phyloP scores from a whole-genome alignment of 2,888 invertebrate genomes.

The Hemithea aestivaria region DNA sequence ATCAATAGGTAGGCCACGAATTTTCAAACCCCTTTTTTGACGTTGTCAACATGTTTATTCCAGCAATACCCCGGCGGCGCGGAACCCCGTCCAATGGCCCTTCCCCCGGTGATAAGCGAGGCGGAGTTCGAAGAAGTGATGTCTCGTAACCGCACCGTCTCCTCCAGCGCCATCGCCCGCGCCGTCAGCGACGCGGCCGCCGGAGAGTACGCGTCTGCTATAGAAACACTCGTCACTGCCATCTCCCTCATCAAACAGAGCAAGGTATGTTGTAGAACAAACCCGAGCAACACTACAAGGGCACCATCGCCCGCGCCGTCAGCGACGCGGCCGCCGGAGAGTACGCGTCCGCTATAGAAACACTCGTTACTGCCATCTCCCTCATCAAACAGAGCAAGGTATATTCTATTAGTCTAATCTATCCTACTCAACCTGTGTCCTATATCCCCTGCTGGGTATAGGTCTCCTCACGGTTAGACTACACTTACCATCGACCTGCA shows the following conservation, averaged over 20 bases:
- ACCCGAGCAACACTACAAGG: too few species aligned
- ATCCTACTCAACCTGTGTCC: too few species aligned
- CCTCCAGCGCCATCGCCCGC: constrained; percentile 97
- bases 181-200: constrained; percentile 99
- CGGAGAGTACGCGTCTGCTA: constrained; percentile 98
- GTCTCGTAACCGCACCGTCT: constrained; percentile 97
- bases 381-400: constrained; percentile 98
- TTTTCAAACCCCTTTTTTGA: too few species aligned
- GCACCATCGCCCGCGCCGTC: constrained; percentile 97
- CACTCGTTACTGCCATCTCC: constrained; percentile 98
- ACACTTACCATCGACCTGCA: too few species aligned
- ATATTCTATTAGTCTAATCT: too few species aligned
- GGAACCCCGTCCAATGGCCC: constrained; percentile 15
- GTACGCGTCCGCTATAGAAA: constrained; percentile 98
- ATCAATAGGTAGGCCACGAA: too few species aligned
- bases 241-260: constrained; percentile 99
- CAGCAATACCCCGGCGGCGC: constrained; percentile 3
- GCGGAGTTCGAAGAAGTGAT: constrained; percentile 98
- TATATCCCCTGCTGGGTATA: too few species aligned
- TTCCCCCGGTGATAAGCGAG: constrained; percentile 81
- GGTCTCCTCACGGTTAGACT: too few species aligned
- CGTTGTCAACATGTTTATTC: too few species aligned
- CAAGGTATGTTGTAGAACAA: constrained; percentile 73
- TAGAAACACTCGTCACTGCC: constrained; percentile 98
- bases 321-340: constrained; percentile 98